Evolutionary conservation across 1,140 invertebrate genomes (phyloP).

Genomic region (Euura saliciscinereae): DNA sequence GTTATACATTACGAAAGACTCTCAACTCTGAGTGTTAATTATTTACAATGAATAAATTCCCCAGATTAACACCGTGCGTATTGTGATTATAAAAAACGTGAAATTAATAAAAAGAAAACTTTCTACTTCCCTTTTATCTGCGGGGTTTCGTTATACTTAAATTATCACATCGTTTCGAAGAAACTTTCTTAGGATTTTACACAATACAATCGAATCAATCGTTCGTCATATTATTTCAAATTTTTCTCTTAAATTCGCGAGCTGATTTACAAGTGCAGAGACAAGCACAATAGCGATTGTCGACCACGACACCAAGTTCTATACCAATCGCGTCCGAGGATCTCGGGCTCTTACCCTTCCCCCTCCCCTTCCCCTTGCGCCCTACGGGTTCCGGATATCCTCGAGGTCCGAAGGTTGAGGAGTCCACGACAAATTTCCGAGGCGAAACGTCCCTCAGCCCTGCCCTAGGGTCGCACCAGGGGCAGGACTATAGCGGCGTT

Average conservation of each 20-base stretch:
- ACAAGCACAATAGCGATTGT: not conserved
- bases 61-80: too few relatives aligned
- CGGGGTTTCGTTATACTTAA: not conserved
- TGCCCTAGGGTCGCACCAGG: not conserved
- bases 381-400: not conserved
- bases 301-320: not conserved
- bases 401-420: not conserved
- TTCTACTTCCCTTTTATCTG: not conserved
- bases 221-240: too few relatives aligned
- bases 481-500: constrained; percentile 38
- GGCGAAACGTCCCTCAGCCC: not conserved
- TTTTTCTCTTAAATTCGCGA: too few relatives aligned
- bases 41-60: too few relatives aligned
- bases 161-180: not conserved
- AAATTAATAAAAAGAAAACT: too few relatives aligned
- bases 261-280: not conserved
- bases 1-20: too few relatives aligned
- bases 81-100: too few relatives aligned
- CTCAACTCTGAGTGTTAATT: too few relatives aligned
- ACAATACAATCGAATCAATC: too few relatives aligned
- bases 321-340: not conserved
- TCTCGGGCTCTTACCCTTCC: not conserved
- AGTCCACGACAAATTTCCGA: not conserved
- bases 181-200: too few relatives aligned
- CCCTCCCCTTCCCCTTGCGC: not conserved